Conservation (phyloP, 1,140 invertebrate genomes). For the Probaryconus sp. region DNA sequence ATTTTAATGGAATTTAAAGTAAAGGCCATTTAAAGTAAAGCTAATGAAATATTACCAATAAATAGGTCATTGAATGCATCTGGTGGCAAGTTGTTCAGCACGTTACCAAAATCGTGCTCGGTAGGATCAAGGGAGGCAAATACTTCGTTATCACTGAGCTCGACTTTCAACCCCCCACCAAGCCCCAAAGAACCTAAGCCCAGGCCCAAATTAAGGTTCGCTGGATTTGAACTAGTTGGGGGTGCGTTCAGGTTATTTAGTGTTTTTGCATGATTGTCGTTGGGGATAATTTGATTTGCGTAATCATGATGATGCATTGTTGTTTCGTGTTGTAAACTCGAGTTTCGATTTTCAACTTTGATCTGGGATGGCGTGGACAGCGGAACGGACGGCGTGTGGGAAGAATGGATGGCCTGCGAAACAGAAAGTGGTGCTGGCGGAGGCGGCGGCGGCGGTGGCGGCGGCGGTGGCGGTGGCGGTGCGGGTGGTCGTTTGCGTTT, state of each 20-base stretch:
- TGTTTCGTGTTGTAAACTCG: conserved; percentile 54
- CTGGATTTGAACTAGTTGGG: conserved; percentile 67
- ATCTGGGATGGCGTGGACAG: conserved; percentile 16
- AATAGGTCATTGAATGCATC: conserved; percentile 96
- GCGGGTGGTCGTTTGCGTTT: conserved; percentile 80
- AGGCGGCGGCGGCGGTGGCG: conserved; percentile 56
- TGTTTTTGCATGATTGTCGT: conserved; percentile 71
- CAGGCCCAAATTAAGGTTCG: conserved; percentile 69
- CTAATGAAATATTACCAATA: too few species aligned
- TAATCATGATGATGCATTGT: conserved; percentile 65
- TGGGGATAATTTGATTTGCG: conserved; percentile 66
- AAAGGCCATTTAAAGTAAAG: not conserved
- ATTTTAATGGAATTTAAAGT: too few species aligned
- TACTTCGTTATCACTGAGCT: conserved; percentile 77
- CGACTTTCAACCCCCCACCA: conserved; percentile 72
- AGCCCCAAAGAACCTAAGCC: conserved; percentile 72
- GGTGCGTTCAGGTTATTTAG: conserved; percentile 70
- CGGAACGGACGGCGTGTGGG: conserved; percentile 63
- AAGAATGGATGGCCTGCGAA: conserved; percentile 41
- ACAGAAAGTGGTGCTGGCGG: conserved; percentile 21
- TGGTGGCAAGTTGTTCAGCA: conserved; percentile 92
- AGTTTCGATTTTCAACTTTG: conserved; percentile 59
- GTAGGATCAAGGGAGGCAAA: conserved; percentile 82
- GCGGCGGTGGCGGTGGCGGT: conserved; percentile 61
- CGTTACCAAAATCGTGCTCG: conserved; percentile 92